Conservation (phyloP, 2,113 vertebrate species). For the Sminthopsis crassicaudata region DNA sequence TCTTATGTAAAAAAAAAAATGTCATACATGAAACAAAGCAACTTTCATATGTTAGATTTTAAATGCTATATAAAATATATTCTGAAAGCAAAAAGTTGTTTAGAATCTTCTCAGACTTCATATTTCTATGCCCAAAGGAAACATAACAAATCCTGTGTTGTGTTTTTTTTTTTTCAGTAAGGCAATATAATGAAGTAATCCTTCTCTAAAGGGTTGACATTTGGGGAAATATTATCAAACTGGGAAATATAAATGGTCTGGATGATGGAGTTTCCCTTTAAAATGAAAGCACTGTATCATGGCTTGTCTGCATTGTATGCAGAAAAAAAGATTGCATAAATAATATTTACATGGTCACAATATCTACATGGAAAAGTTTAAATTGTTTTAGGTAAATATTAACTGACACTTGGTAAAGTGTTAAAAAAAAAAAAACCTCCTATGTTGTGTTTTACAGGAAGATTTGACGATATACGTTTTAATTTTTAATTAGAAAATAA, state of each 20-base stretch:
- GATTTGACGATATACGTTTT: not conserved
- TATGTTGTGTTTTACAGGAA: not conserved
- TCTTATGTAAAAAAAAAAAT: conserved; percentile 61
- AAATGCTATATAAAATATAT: conserved; percentile 74
- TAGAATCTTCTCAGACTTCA: conserved; percentile 63
- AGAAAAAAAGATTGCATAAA: conserved; percentile 45
- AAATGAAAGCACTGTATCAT: conserved; percentile 60
- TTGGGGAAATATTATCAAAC: conserved; percentile 45
- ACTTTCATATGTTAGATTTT: conserved; percentile 34
- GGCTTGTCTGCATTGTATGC: conserved; percentile 30
- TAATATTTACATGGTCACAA: conserved; percentile 56
- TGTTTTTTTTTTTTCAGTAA: conserved; percentile 58
- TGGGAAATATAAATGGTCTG: conserved; percentile 64
- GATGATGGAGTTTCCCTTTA: conserved; percentile 63
- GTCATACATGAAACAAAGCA: conserved; percentile 50
- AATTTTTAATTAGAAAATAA: conserved; percentile 18
- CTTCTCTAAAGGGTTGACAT: conserved; percentile 65
- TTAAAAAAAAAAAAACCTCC: not conserved
- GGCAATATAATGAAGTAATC: conserved; percentile 70
- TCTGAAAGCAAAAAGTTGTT: conserved; percentile 58
- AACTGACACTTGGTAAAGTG: conserved; percentile 30
- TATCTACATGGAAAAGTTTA: conserved; percentile 36
- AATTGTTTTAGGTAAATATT: conserved; percentile 50
- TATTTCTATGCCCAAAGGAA: conserved; percentile 67
- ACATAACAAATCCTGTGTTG: conserved; percentile 64